A percentile compares a stretch with the other conserved stretches of the same genome.
Evolutionary conservation across 2,888 invertebrate species (phyloP).

Genomic region (Aquatica leii): DNA sequence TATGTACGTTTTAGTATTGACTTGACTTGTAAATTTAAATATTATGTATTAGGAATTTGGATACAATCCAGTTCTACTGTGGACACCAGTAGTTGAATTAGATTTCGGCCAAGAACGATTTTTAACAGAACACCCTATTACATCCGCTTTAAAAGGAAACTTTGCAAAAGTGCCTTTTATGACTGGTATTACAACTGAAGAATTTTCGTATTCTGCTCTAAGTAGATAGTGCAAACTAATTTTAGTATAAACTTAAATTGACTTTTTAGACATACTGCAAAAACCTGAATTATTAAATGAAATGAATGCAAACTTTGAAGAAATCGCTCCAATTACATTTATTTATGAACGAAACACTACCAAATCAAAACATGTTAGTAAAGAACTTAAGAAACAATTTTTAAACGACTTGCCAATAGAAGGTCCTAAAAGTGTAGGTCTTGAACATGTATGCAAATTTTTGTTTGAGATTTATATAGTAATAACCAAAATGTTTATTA

Average conservation of each 20-base stretch:
- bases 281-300: slow-evolving; percentile 64
- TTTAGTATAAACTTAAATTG: background rate
- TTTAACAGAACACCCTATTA: slow-evolving; percentile 66
- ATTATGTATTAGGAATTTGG: slow-evolving; percentile 64
- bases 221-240: slow-evolving; percentile 61
- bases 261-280: slow-evolving; percentile 61
- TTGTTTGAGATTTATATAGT: no score
- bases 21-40: no score
- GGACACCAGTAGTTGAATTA: slow-evolving; percentile 71
- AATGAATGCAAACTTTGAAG: slow-evolving; percentile 69
- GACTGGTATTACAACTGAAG: slow-evolving; percentile 70
- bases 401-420: slow-evolving; percentile 59
- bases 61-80: slow-evolving; percentile 63
- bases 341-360: slow-evolving; percentile 66
- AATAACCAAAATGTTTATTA: slow-evolving; percentile 45
- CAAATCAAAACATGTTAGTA: slow-evolving; percentile 63
- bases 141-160: slow-evolving; percentile 64
- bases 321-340: slow-evolving; percentile 72
- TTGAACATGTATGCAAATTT: slow-evolving; percentile 53
- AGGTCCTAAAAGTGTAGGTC: slow-evolving; percentile 52
- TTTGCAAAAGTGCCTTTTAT: slow-evolving; percentile 70
- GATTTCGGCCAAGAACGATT: slow-evolving; percentile 72
- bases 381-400: slow-evolving; percentile 63
- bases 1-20: no score
- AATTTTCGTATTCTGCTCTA: slow-evolving; percentile 69